Conservation (phyloP, 2,797 vertebrate species). For the Uromys caudimaculatus region DNA sequence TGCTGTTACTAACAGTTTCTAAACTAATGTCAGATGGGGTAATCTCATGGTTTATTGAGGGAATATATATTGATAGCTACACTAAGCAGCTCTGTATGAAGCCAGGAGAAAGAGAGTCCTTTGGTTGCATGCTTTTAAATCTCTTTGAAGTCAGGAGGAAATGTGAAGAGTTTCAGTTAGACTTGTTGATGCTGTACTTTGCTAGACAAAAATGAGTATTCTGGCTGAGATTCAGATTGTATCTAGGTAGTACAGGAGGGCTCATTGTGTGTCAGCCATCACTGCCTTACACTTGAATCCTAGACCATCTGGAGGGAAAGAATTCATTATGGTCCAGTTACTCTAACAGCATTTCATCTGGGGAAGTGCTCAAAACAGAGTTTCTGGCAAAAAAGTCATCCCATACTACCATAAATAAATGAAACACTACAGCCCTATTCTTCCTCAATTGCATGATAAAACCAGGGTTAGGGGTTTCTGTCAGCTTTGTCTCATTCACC, state of each 20-base stretch:
- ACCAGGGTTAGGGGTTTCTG: background rate
- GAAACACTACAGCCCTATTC: conserved; percentile 7
- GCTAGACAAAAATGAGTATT: background rate
- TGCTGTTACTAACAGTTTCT: conserved; percentile 13
- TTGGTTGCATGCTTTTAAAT: conserved; percentile 44
- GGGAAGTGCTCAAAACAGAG: conserved; percentile 3
- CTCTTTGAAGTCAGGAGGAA: conserved; percentile 31
- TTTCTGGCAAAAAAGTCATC: conserved; percentile 30
- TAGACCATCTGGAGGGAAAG: conserved; percentile 4
- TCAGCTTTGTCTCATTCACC: background rate
- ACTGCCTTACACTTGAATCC: background rate
- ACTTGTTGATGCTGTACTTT: background rate
- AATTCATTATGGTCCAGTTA: conserved; percentile 42
- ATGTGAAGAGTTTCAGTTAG: background rate
- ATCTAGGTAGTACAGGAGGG: background rate
- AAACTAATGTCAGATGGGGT: background rate
- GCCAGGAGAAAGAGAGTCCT: background rate
- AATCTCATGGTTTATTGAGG: background rate
- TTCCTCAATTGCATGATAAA: background rate
- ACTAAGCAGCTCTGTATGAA: background rate
- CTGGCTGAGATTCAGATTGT: background rate
- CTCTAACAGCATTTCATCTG: background rate
- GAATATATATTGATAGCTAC: background rate
- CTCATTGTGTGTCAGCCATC: background rate
- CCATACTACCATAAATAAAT: background rate